Evolutionary conservation across 1,140 invertebrate species (phyloP), one percentile per base, ranked within the genome.

Genomic region (Bombus consobrinus): DNA sequence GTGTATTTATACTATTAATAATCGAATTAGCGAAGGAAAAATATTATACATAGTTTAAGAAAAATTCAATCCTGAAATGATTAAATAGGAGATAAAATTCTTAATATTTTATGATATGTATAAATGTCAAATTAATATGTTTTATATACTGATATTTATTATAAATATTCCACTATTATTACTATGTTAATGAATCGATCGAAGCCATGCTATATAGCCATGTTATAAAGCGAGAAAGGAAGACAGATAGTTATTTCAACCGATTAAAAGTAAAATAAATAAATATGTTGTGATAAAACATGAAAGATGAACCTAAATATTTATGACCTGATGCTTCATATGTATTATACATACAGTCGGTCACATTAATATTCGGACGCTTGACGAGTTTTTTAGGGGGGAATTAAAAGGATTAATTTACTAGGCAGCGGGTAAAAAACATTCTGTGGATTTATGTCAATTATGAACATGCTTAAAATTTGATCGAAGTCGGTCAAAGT

Each of bases 81-180:
- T 22, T 22, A 53, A 53, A 53, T 53, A 53, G 8, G 6, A 53
- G 47, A 53, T 53, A 8, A 53, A 22, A 22, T 53, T 53, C 47
- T 62, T 5, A 62, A 62, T n/a, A n/a, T 13, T 62, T n/a, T 62
- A 62, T n/a, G 28, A 62, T n/a, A 62, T 22, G 22, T 8, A 62
- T 62, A 62, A 62, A 62, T 62, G 10, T 62, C 9, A 62, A 6
- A 8, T 53, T 53, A 62, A n/a, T 62, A 28, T 28, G 28, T n/a
- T 28, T 13, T 28, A 13, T 13, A n/a, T 62, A 5, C 10, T 2
- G 28, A 62, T 62, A 5, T 39, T 47, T 47, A 66, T 6, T 15
- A 28, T 25, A 85, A 85, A 74, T 74, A 81, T 57, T 81, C 32
- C 71, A 81, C 57, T 53, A 25, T 34, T 34, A 6, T 64, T 25